Evolutionary conservation across 2,113 vertebrate species (phyloP).

Genomic region (Mormoops blainvillei): DNA sequence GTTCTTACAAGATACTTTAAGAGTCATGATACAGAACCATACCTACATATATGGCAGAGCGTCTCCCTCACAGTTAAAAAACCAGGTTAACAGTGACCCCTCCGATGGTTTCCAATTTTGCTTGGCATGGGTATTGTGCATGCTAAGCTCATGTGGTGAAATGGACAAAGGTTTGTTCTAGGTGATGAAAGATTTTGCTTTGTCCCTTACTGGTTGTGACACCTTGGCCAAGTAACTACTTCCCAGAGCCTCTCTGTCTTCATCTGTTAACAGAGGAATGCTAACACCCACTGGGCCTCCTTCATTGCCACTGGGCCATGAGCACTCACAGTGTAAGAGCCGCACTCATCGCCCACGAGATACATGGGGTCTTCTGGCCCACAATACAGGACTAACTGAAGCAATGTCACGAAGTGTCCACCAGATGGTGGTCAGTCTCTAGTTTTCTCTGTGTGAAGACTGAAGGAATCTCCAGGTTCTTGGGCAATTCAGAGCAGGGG

Average conservation of each 20-base stretch:
- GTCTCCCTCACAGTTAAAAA: not conserved
- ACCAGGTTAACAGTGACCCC: not conserved
- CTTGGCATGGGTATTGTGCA: not conserved
- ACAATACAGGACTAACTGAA: not conserved
- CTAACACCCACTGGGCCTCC: not conserved
- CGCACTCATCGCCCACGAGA: not conserved
- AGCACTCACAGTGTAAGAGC: not conserved
- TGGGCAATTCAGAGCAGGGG: not conserved
- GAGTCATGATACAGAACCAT: not conserved
- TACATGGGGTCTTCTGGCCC: not conserved
- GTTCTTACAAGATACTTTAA: not conserved
- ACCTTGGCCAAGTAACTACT: not conserved
- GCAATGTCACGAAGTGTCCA: not conserved
- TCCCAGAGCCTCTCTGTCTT: not conserved
- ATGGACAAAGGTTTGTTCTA: not conserved
- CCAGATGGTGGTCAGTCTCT: not conserved
- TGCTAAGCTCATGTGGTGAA: not conserved
- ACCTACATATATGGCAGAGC: not conserved
- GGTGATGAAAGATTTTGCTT: not conserved
- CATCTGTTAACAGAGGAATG: not conserved
- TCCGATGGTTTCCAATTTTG: not conserved
- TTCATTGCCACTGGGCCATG: not conserved
- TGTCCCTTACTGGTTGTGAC: not conserved
- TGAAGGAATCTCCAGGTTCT: not conserved
- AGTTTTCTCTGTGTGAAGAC: not conserved